Evolutionary conservation across 2,113 vertebrate species (phyloP), one percentile per base, ranked within the genome.

Genomic region (Fulmarus glacialis): DNA sequence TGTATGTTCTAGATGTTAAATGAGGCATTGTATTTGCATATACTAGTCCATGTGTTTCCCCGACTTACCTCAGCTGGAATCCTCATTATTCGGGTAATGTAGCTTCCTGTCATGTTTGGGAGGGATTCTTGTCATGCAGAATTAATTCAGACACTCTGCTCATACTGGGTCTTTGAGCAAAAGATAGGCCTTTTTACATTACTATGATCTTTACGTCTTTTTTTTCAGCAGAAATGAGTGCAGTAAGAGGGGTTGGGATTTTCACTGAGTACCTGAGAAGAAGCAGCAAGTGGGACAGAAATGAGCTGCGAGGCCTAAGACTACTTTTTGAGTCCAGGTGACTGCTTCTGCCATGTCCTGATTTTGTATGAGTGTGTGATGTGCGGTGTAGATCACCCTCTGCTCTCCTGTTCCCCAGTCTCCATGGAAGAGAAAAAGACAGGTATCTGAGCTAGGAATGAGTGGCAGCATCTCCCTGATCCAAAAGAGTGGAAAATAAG

Each of bases 51-150:
- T 42, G 47, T 1, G 0, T 88, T 93, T 81, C 45, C 66, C 81
- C 0, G 5, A 55, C 21, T 89, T 95, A 91, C 71, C 81, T 85
- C 83, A 72, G 27, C 87, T 87, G 89, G 73, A 94, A 87, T 91
- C 66, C 73, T 97, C 62, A 91, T 97, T 97, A 97, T 93, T 94
- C 0, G 21, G 48, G 67, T 96, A 96, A 89, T 50, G 45, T 91
- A 85, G 53, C 60, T 97, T 93, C 52, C 87, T 93, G 87, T 89
- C 91, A 66, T 89, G 63, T 96, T 80, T 80, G 40, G 91, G 70
- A 93, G 68, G 87, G 83, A 92, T 93, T 96, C 83, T 84, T 71
- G 80, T 95, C 80, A 89, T 58, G 63, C 43, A 87, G 70, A 91
- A 97, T 95, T 91, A 96, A 81, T 83, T 89, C 80, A 86, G 71